phyloP scores from a whole-genome alignment of 2,888 invertebrate species.

The Meiosimyza platycephala region DNA sequence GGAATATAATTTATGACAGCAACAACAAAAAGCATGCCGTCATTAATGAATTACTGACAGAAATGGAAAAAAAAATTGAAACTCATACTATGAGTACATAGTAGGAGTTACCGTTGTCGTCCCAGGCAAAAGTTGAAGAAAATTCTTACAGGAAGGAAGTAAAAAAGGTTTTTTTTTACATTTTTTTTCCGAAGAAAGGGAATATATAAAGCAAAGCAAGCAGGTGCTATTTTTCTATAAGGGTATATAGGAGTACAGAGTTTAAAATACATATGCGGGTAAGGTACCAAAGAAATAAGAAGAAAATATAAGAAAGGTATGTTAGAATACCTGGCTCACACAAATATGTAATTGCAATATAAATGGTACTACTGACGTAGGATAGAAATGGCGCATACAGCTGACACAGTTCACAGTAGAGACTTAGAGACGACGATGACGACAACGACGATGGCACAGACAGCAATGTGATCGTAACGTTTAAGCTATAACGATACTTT shows the following conservation, averaged over 20 bases:
- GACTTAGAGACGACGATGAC: too few relatives aligned
- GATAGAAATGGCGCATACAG: slow-evolving; percentile 6
- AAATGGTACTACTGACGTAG: slow-evolving; percentile 5
- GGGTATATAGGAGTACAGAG: too few relatives aligned
- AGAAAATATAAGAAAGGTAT: not conserved
- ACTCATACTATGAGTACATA: too few relatives aligned
- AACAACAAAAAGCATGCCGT: not conserved
- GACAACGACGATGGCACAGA: not conserved
- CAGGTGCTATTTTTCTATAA: too few relatives aligned
- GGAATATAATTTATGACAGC: not conserved
- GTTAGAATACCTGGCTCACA: slow-evolving; percentile 6
- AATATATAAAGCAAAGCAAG: too few relatives aligned
- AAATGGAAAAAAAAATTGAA: not conserved
- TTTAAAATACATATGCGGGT: too few relatives aligned
- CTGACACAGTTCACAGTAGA: slow-evolving; percentile 20
- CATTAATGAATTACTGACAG: slow-evolving; percentile 3
- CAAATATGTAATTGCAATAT: slow-evolving; percentile 27
- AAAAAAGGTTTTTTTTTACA: too few relatives aligned
- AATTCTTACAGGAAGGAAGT: too few relatives aligned
- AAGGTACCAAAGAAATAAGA: not conserved
- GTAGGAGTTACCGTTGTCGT: too few relatives aligned
- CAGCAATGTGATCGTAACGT: not conserved
- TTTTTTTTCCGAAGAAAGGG: too few relatives aligned
- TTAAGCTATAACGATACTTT: not conserved
- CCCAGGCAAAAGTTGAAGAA: too few relatives aligned